These are phyloP conservation scores for Melinopterus prodromus DNA, from an alignment of 2,888 invertebrate species.

Conservation along the genomic window DNA sequence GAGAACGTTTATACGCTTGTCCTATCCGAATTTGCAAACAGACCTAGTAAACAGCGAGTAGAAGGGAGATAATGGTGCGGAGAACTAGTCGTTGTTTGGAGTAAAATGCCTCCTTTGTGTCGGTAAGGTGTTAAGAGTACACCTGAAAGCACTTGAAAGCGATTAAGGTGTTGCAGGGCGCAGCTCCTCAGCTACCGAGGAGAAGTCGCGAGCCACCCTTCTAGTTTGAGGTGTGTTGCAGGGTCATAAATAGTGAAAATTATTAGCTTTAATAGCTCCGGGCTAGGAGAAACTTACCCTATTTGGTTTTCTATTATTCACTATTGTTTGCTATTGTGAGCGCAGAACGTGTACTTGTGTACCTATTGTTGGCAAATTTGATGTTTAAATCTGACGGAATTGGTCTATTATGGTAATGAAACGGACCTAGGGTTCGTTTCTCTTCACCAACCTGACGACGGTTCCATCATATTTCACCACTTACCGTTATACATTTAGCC, in stretches of 20 bases:
- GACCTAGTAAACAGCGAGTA: slow-evolving; percentile 20
- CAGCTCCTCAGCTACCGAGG: too few relatives aligned
- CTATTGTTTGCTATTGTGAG: slow-evolving; percentile 38
- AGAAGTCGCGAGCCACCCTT: slow-evolving; percentile 8
- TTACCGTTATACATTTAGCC: neutral
- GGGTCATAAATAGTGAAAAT: slow-evolving; percentile 48
- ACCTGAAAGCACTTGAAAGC: slow-evolving; percentile 59
- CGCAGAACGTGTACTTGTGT: slow-evolving; percentile 37
- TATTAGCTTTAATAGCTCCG: slow-evolving; percentile 49
- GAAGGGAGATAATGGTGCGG: slow-evolving; percentile 47
- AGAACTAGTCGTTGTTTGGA: slow-evolving; percentile 38
- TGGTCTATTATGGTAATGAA: slow-evolving; percentile 37
- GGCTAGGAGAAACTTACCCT: slow-evolving; percentile 42
- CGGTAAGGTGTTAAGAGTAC: slow-evolving; percentile 58
- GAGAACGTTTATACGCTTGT: slow-evolving; percentile 55
- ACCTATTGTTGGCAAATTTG: slow-evolving; percentile 38
- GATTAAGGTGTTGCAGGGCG: slow-evolving; percentile 50
- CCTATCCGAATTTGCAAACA: slow-evolving; percentile 45
- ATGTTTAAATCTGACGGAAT: slow-evolving; percentile 40
- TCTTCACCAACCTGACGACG: neutral
- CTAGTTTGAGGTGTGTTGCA: slow-evolving; percentile 40
- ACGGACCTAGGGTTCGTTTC: neutral
- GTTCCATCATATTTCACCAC: neutral
- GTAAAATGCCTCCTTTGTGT: slow-evolving; percentile 43
- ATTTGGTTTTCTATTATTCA: slow-evolving; percentile 44